Percentiles rank a stretch among this genome's conserved stretches.
These are phyloP conservation scores for Drosophila tanythrix DNA, from an alignment of 2,888 invertebrate species.

Conservation along the genomic window DNA sequence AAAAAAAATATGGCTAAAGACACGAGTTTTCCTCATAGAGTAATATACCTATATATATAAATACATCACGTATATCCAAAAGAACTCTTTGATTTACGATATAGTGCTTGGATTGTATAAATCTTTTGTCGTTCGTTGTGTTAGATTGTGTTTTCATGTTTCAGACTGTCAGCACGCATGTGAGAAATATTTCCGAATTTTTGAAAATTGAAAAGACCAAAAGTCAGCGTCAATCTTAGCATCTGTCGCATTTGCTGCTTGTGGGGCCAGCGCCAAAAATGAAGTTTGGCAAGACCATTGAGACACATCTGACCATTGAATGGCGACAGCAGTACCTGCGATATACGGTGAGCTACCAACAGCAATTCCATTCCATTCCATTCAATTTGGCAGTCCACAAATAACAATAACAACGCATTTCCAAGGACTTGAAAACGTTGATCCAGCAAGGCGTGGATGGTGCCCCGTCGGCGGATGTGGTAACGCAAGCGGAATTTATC, in stretches of 20 bases:
- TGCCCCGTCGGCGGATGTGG: constrained; percentile 90
- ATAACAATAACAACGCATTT: constrained; percentile 7
- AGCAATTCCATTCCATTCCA: not conserved
- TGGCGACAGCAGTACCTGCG: constrained; percentile 98
- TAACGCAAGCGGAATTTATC: constrained; percentile 1
- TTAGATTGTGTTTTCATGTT: not conserved
- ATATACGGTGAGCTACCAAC: constrained; percentile 87
- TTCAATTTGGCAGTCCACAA: not conserved
- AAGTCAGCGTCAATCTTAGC: constrained; percentile 24
- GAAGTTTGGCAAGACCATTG: constrained; percentile 99
- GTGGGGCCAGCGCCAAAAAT: constrained; percentile 85
- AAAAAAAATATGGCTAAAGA: not conserved
- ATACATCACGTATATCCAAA: not conserved
- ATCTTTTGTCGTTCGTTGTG: not conserved
- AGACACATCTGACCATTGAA: constrained; percentile 99
- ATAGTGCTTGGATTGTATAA: not conserved
- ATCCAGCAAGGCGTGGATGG: constrained; percentile 94
- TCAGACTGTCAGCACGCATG: not conserved
- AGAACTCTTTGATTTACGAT: not conserved
- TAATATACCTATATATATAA: not conserved
- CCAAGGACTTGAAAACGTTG: constrained; percentile 93
- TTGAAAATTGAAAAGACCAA: constrained; percentile 22
- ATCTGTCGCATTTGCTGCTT: constrained; percentile 28
- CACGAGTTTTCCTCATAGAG: not conserved
- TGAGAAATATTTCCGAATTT: constrained; percentile 68